Percentiles rank a stretch among this genome's conserved stretches.
Evolutionary conservation across 2,888 invertebrate species (phyloP).

Genomic region (Exocentrus adspersus): DNA sequence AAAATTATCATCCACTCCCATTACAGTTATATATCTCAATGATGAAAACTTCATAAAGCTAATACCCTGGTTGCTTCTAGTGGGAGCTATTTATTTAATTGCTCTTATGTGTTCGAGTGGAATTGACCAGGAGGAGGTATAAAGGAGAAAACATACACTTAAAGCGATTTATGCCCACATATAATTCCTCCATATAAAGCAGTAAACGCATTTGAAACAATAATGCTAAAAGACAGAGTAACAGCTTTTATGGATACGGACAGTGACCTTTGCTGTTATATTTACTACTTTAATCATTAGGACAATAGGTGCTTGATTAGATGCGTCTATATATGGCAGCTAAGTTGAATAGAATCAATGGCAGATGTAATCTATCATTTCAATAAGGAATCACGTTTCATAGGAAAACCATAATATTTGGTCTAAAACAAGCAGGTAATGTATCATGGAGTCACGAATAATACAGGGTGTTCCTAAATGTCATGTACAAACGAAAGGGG

Average conservation of each 20-base stretch:
- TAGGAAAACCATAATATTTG: too few relatives aligned
- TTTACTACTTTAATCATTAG: background rate
- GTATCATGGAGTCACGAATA: too few relatives aligned
- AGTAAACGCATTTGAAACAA: constrained; percentile 7
- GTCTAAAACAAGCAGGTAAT: too few relatives aligned
- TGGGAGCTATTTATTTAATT: constrained; percentile 23
- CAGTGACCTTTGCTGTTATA: background rate
- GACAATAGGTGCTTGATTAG: background rate
- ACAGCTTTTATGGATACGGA: background rate
- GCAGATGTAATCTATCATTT: too few relatives aligned
- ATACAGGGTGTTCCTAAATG: too few relatives aligned
- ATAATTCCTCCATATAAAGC: background rate
- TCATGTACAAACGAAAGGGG: too few relatives aligned
- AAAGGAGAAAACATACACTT: constrained; percentile 10
- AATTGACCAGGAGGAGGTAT: constrained; percentile 9
- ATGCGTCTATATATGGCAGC: too few relatives aligned
- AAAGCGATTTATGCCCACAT: background rate
- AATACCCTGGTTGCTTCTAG: constrained; percentile 12
- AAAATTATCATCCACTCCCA: background rate
- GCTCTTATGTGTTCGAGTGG: constrained; percentile 6
- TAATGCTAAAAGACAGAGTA: background rate
- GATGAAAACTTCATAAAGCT: constrained; percentile 19
- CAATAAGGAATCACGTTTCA: too few relatives aligned
- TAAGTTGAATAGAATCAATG: too few relatives aligned
- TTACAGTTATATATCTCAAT: background rate